Evolutionary conservation across 1,140 invertebrate genomes (phyloP).

Genomic region (Amyelois transitella): DNA sequence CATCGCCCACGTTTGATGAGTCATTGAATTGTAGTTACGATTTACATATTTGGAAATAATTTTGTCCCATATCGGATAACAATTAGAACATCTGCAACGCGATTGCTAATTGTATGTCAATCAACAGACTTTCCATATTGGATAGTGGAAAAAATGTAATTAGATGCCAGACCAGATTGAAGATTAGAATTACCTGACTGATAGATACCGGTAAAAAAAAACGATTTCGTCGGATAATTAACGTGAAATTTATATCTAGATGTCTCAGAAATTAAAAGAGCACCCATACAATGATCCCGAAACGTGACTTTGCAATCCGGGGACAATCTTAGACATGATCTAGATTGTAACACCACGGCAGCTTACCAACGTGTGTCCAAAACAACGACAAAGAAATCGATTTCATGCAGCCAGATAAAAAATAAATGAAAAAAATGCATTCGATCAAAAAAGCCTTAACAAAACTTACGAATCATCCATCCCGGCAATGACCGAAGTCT

Average conservation of each 20-base stretch:
- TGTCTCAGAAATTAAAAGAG: slow-evolving; percentile 55
- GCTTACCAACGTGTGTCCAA: slow-evolving; percentile 47
- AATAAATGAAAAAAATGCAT: slow-evolving; percentile 52
- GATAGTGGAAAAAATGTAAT: neutral
- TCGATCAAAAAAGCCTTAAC: slow-evolving; percentile 29
- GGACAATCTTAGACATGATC: slow-evolving; percentile 66
- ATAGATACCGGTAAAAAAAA: slow-evolving; percentile 29
- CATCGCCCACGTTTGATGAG: slow-evolving; percentile 23
- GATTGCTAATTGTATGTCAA: slow-evolving; percentile 53
- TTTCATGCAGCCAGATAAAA: slow-evolving; percentile 51
- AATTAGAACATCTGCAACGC: slow-evolving; percentile 50
- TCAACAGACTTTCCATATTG: slow-evolving; percentile 33
- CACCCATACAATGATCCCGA: slow-evolving; percentile 48
- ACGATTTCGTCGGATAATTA: slow-evolving; percentile 50
- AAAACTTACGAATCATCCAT: slow-evolving; percentile 65
- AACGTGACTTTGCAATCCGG: slow-evolving; percentile 61
- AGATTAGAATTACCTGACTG: slow-evolving; percentile 20
- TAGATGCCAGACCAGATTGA: slow-evolving; percentile 26
- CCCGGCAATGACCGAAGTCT: slow-evolving; percentile 58
- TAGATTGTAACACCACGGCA: slow-evolving; percentile 62
- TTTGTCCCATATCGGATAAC: slow-evolving; percentile 53
- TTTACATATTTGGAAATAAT: slow-evolving; percentile 44
- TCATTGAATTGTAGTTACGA: slow-evolving; percentile 44
- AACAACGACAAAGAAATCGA: slow-evolving; percentile 67
- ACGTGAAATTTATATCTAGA: slow-evolving; percentile 50